Evolutionary conservation across 2,113 vertebrate species (phyloP).

Genomic region (Clarias gariepinus): DNA sequence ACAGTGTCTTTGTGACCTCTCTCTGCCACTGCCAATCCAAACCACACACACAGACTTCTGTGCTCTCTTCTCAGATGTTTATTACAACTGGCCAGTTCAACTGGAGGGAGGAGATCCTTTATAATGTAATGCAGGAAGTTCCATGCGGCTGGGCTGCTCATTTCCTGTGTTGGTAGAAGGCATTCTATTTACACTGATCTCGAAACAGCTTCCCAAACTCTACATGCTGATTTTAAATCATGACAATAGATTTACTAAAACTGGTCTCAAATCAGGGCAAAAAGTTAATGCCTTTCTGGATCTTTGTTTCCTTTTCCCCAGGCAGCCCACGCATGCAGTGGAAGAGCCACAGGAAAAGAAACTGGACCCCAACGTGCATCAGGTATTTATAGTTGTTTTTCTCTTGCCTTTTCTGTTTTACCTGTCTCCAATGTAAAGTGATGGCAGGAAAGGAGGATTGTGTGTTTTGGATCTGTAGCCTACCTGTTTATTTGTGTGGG

Average conservation of each 20-base stretch:
- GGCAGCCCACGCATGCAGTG: slow-evolving; percentile 70
- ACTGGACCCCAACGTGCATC: slow-evolving; percentile 44
- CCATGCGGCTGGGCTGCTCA: slow-evolving; percentile 61
- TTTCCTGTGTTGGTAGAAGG: slow-evolving; percentile 65
- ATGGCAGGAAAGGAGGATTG: slow-evolving; percentile 68
- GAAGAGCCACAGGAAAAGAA: slow-evolving; percentile 70
- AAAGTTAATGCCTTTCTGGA: not conserved
- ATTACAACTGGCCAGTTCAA: slow-evolving; percentile 53
- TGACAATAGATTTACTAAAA: slow-evolving; percentile 11
- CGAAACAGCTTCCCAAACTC: slow-evolving; percentile 31
- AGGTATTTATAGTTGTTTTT: slow-evolving; percentile 76
- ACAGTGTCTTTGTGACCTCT: slow-evolving; percentile 56
- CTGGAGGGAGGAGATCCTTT: slow-evolving; percentile 63
- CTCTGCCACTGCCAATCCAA: slow-evolving; percentile 48
- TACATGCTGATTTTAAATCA: not conserved
- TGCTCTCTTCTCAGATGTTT: slow-evolving; percentile 50
- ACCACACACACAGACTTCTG: slow-evolving; percentile 41
- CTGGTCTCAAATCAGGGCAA: slow-evolving; percentile 33
- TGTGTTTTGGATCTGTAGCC: slow-evolving; percentile 64
- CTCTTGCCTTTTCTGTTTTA: slow-evolving; percentile 73
- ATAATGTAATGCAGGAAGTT: slow-evolving; percentile 75
- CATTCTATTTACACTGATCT: slow-evolving; percentile 41
- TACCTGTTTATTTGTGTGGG: slow-evolving; percentile 53
- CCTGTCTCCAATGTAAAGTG: slow-evolving; percentile 61
- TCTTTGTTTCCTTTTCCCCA: slow-evolving; percentile 71